Evolutionary conservation across 2,797 vertebrate genomes (phyloP), one percentile per base, ranked within the genome.

Genomic region (Rhincodon typus): DNA sequence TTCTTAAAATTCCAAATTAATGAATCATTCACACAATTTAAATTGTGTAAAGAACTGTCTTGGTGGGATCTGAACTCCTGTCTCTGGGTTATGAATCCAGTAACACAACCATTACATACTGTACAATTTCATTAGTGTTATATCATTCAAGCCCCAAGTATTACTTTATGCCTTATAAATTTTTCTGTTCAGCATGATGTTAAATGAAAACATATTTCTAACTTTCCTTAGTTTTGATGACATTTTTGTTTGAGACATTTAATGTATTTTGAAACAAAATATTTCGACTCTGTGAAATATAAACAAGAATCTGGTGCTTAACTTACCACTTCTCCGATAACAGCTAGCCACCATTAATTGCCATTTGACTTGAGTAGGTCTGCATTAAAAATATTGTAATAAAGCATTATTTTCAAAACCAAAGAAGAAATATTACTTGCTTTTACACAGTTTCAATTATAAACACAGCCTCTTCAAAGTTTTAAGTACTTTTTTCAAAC

Each of bases 331-430:
- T 98, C 98, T 98, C 96, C 99, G 98, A 97, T 99, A 99, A 97
- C 99, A 99, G 97, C 98, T 99, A 34, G 99, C 99, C 96, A 99
- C 98, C 98, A 99, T 99, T 94, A 99, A 97, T 96, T 99, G 98
- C 99, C 99, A 99, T 96, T 99, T 99, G 96, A 99, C 99, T 96
- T 99, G 98, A 0, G 98, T 98, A 0, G 99, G 99, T 96, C 99
- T 99, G 96, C 94, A 96, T 96, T 96, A 96, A 30, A 96, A 96
- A 94, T 94, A 96, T 96, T 96, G 50, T 69, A 12, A 42, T 30
- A 82, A 87, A 27, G 0, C n/a, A 38, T 67, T 95, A 88, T 70
- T 38, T 46, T 84, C 38, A 46, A 84, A 46, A 46, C 21, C 42
- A 46, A 21, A 84, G 38, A 91, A 38, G 30, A 66, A 91, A 38